Percentiles rank a stretch among this genome's conserved stretches.
These are phyloP conservation scores for Eurosta solidaginis DNA, from an alignment of 1,140 invertebrate species.

Conservation along the genomic window DNA sequence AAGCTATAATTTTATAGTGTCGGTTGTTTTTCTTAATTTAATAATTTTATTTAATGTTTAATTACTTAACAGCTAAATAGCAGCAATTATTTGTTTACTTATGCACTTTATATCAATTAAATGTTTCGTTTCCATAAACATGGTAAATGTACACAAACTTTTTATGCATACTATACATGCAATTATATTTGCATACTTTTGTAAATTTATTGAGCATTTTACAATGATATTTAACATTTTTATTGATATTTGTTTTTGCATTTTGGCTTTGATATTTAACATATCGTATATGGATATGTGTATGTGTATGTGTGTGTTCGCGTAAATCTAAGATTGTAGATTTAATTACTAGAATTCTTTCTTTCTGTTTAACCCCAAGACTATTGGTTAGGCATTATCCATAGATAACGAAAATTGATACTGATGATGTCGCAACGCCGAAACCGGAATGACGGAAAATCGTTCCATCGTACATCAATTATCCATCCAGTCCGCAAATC, in stretches of 20 bases:
- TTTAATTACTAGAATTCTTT: no score
- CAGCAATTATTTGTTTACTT: background rate
- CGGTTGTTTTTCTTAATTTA: background rate
- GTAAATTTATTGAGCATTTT: background rate
- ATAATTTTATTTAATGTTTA: background rate
- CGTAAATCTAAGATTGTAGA: no score
- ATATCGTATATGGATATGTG: background rate
- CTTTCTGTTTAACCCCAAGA: no score
- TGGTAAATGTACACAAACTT: background rate
- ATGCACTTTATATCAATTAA: background rate
- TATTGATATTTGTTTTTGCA: background rate
- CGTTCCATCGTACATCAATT: no score
- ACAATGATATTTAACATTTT: constrained; percentile 12
- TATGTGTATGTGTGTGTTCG: background rate
- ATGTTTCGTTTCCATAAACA: no score
- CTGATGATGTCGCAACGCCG: no score
- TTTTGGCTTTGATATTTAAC: constrained; percentile 2
- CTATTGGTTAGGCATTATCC: no score
- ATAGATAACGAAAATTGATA: no score
- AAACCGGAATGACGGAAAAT: no score
- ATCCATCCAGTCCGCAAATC: no score
- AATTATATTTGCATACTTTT: background rate
- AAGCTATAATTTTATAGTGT: constrained; percentile 10
- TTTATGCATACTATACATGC: background rate
- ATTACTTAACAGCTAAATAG: background rate